Percentiles rank a stretch among this genome's conserved stretches.
phyloP scores from a whole-genome alignment of 2,797 vertebrate species.

The Gymnothorax javanicus region DNA sequence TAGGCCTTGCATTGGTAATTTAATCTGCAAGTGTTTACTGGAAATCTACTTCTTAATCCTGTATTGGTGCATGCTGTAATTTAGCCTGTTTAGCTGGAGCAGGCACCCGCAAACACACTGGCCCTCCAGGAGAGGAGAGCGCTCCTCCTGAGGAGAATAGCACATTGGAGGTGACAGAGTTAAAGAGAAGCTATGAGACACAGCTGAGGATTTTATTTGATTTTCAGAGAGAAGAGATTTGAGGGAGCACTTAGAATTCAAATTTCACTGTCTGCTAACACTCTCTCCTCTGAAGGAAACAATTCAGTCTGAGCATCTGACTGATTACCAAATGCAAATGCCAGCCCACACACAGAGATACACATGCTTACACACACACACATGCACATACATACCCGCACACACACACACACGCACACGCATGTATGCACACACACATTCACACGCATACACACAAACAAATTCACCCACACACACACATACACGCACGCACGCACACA shows the following conservation, averaged over 20 bases:
- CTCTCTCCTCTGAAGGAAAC: not conserved
- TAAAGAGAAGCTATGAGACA: not conserved
- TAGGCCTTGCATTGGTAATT: too few relatives aligned
- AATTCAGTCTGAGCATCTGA: not conserved
- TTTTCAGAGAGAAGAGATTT: not conserved
- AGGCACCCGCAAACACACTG: too few relatives aligned
- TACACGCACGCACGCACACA: not conserved
- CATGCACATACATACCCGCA: not conserved
- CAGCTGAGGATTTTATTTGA: not conserved
- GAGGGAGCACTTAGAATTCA: not conserved
- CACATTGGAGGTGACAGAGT: not conserved
- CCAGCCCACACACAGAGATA: not conserved
- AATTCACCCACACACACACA: not conserved
- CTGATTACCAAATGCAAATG: not conserved
- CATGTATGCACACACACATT: too few relatives aligned
- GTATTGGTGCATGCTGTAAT: too few relatives aligned
- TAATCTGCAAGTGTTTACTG: too few relatives aligned
- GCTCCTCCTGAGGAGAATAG: not conserved
- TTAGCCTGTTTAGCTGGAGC: too few relatives aligned
- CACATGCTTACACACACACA: not conserved
- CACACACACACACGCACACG: not conserved
- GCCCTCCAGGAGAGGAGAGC: too few relatives aligned
- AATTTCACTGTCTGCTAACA: slow-evolving; percentile 17
- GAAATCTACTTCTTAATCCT: too few relatives aligned
- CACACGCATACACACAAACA: not conserved